A percentile compares a stretch with the other conserved stretches of the same genome.
Conservation (phyloP, 64 coral and sea anemone genomes). For the Astreopora myriophthalma region DNA sequence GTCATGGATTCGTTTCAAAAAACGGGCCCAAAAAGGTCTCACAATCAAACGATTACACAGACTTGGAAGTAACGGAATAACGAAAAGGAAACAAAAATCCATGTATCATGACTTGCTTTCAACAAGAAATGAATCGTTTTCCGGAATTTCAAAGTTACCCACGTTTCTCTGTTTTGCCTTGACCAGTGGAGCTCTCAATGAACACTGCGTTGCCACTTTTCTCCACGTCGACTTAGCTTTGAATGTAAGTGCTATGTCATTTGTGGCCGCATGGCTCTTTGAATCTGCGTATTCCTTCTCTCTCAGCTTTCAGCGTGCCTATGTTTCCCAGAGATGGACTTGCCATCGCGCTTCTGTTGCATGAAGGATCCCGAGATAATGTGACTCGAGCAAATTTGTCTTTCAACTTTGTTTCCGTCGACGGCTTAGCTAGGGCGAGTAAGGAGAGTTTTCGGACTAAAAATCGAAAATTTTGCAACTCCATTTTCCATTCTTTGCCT, state of each 20-base stretch:
- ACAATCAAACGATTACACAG: too few relatives aligned
- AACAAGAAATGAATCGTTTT: too few relatives aligned
- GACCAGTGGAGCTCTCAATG: slow-evolving; percentile 9
- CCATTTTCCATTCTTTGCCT: too few relatives aligned
- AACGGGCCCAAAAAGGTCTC: too few relatives aligned
- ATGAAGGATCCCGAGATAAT: too few relatives aligned
- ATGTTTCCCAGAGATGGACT: slow-evolving; percentile 47
- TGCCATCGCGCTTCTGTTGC: slow-evolving; percentile 63
- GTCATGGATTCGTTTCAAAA: too few relatives aligned
- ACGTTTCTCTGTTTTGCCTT: slow-evolving; percentile 54
- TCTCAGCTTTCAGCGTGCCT: slow-evolving; percentile 45
- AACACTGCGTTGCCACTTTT: slow-evolving; percentile 66
- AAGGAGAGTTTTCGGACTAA: too few relatives aligned
- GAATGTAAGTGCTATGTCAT: slow-evolving; percentile 44
- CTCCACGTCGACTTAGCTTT: slow-evolving; percentile 43
- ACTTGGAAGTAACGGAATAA: too few relatives aligned
- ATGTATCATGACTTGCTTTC: background rate
- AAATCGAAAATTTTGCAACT: too few relatives aligned
- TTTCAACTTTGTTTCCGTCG: too few relatives aligned
- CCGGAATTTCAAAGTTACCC: slow-evolving; percentile 66
- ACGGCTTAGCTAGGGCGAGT: too few relatives aligned
- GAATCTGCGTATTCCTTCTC: slow-evolving; percentile 65
- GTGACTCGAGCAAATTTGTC: too few relatives aligned
- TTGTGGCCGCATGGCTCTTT: slow-evolving; percentile 22
- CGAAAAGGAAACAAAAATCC: background rate